Evolutionary conservation across 2,888 invertebrate genomes (phyloP), one percentile per base, ranked within the genome.

Genomic region (Alentia gelatinosa): DNA sequence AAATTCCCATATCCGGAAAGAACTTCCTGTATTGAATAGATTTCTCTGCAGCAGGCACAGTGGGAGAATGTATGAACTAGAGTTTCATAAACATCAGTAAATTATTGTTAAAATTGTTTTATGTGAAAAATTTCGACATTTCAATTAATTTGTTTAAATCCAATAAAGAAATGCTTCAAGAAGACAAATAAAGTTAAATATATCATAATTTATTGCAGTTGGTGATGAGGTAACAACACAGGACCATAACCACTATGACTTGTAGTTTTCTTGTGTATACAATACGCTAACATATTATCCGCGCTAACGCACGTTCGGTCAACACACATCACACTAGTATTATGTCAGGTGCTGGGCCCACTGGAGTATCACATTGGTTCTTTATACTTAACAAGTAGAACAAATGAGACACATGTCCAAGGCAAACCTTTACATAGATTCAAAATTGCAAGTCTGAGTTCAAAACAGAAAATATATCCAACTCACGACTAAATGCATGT

Each of bases 151-250:
- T n/a, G n/a, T n/a, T n/a, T n/a, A n/a, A n/a, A n/a, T n/a, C n/a
- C n/a, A n/a, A n/a, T n/a, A n/a, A n/a, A n/a, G n/a, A n/a, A n/a
- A n/a, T n/a, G n/a, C n/a, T n/a, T n/a, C n/a, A n/a, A n/a, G n/a
- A 68, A 9, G 19, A 26, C 26, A 30, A 26, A 26, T 68, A 68
- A 19, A 68, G n/a, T 68, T 68, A 68, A 68, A 68, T 68, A 68
- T 30, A 68, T 68, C 68, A 30, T 68, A 68, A 68, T 68, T 68
- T 68, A 68, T 68, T 68, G 68, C 68, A 68, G 30, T 68, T 68
- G n/a, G 23, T 68, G 68, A n/a, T 30, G 68, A 68, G 68, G 68
- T 68, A 68, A 68, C 68, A 68, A 30, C 68, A 26, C 68, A 68
- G 68, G 68, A 68, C 68, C 68, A 30, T 26, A 68, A 68, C 68